Conservation (phyloP, 2,113 vertebrate species). For the Nasalis larvatus region DNA sequence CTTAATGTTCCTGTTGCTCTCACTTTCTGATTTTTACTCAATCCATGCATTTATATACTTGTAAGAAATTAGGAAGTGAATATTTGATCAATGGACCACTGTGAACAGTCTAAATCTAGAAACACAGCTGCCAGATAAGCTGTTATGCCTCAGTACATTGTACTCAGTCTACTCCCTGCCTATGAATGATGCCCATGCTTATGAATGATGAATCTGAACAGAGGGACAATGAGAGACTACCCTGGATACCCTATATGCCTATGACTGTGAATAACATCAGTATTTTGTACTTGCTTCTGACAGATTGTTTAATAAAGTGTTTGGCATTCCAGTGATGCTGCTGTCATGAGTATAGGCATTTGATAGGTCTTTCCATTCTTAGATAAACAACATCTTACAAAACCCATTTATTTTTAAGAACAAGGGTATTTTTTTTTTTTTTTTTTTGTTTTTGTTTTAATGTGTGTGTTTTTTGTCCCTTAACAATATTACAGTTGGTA, state of each 20-base stretch:
- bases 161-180: not conserved
- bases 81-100: not conserved
- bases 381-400: not conserved
- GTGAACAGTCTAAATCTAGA: not conserved
- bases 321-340: not conserved
- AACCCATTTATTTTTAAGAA: not conserved
- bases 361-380: not conserved
- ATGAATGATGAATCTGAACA: not conserved
- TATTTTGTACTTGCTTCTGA: not conserved
- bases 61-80: not conserved
- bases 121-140: not conserved
- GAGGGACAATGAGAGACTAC: not conserved
- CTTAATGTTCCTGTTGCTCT: not conserved
- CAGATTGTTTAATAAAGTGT: not conserved
- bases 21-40: not conserved
- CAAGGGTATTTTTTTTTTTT: not conserved
- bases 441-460: not conserved
- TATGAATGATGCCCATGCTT: not conserved
- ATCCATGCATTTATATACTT: not conserved
- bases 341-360: not conserved
- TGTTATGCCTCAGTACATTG: accelerated
- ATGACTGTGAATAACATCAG: not conserved
- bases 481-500: not conserved
- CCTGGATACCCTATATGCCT: not conserved
- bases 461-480: not conserved